phyloP scores from a whole-genome alignment of 2,888 invertebrate species.

The Lasioglossum calceatum region DNA sequence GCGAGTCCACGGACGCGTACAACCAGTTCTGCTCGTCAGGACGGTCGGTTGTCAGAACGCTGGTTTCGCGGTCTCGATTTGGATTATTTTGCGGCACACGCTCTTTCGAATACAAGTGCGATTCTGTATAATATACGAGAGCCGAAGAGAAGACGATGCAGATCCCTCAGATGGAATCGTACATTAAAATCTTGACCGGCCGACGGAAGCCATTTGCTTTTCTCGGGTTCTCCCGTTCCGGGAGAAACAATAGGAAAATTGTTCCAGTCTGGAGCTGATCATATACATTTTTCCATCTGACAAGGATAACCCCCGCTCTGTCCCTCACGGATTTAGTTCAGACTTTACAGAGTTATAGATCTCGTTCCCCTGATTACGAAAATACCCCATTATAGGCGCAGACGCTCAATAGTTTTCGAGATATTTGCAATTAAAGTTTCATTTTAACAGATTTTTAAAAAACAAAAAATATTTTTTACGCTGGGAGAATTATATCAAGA shows the following conservation, averaged over 20 bases:
- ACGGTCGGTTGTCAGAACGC: constrained; percentile 68
- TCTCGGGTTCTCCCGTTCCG: constrained; percentile 49
- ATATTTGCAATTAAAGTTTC: too few species aligned
- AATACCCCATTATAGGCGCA: too few species aligned
- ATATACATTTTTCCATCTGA: too few species aligned
- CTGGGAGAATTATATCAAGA: too few species aligned
- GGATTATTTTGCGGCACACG: constrained; percentile 63
- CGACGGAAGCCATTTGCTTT: constrained; percentile 63
- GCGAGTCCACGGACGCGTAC: constrained; percentile 40
- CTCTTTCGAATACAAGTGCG: not conserved
- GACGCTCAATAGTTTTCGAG: too few species aligned
- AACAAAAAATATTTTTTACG: too few species aligned
- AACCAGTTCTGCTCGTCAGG: constrained; percentile 70
- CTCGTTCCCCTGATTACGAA: too few species aligned
- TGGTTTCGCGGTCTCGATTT: constrained; percentile 64
- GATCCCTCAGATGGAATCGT: constrained; percentile 33
- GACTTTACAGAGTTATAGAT: too few species aligned
- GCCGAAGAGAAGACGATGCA: constrained; percentile 23
- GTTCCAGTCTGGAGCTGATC: too few species aligned
- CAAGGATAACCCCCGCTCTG: too few species aligned
- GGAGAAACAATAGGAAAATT: not conserved
- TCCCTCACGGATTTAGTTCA: too few species aligned
- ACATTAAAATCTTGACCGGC: constrained; percentile 63
- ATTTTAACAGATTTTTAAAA: too few species aligned
- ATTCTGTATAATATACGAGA: not conserved